These are phyloP conservation scores for Hedya salicella DNA, from an alignment of 2,888 invertebrate species.

Conservation along the genomic window DNA sequence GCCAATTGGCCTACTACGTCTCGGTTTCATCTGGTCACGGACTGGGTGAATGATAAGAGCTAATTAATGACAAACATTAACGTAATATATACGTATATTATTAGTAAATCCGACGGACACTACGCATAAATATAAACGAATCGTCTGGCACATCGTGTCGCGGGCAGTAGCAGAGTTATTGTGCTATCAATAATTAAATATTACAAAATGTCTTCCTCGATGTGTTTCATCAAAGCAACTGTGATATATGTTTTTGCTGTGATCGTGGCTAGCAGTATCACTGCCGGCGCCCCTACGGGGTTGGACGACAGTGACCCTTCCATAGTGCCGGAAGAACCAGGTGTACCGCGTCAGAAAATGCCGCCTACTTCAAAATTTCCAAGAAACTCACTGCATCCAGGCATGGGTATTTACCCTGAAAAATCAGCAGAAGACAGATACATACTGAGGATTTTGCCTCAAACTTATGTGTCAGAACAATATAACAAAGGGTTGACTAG, in stretches of 20 bases:
- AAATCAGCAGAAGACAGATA: conserved; percentile 35
- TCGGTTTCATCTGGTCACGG: conserved; percentile 23
- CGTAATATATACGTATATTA: conserved; percentile 24
- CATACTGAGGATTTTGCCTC: conserved; percentile 15
- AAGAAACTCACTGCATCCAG: conserved; percentile 12
- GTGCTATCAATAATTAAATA: conserved; percentile 3
- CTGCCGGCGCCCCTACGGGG: conserved; percentile 15
- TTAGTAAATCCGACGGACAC: conserved; percentile 31
- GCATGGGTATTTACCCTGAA: conserved; percentile 25
- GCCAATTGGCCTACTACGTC: conserved; percentile 30
- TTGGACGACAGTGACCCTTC: conserved; percentile 24
- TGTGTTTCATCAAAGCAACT: conserved; percentile 8
- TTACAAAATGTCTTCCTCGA: conserved; percentile 10
- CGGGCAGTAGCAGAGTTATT: conserved; percentile 4
- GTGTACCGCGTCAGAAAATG: conserved; percentile 2
- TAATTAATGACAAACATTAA: conserved; percentile 30
- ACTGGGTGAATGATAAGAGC: conserved; percentile 31
- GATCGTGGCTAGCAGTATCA: conserved; percentile 1
- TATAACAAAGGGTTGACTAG: neutral
- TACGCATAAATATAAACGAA: conserved; percentile 32
- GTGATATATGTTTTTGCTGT: conserved; percentile 25
- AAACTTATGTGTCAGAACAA: neutral
- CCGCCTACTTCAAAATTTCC: conserved; percentile 18
- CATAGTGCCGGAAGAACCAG: conserved; percentile 26
- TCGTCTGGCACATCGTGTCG: conserved; percentile 28